Evolutionary conservation across 2,888 invertebrate genomes (phyloP), one percentile per base, ranked within the genome.

Genomic region (Cataglyphis albicans): DNA sequence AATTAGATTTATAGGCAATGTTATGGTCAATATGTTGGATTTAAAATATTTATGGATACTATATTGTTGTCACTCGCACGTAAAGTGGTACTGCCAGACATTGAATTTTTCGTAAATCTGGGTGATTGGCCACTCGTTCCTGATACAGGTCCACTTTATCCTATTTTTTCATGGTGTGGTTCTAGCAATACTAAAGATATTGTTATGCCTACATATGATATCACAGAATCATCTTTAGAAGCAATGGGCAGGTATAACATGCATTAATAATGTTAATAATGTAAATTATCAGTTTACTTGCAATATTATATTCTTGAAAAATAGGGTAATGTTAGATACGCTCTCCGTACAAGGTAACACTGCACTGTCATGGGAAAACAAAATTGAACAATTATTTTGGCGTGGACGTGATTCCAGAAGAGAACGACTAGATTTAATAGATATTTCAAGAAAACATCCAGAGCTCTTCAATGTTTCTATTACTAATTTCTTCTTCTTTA

Each of bases 91-190:
- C 94, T 99, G 76, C 98, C 99, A 5, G 97, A 99, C 95, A 95
- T 98, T 91, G 99, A 99, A 94, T 96, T 99, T 91, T 97, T 99
- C 89, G 96, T 98, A 67, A 99, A 99, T 95, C 95, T 99, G 18
- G 99, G 99, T 21, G 99, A 99, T 95, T 99, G 99, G 99, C 99
- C 99, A 0, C 95, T 99, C 35, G 96, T 97, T 1, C 93, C 94
- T 25, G 95, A 95, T 82, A 96, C 96, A 0, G 94, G 95, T 18
- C 95, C 96, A 15, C 96, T 97, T 65, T 91, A 92, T 86, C 99
- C 99, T 1, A 96, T 99, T 85, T 98, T 99, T 93, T 99, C 99
- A 21, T 99, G 99, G 99, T 99, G 99, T 95, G 99, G 99, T 1
- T 99, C 98, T 86, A 96, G 96, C 82, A 97, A 97, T 83, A 97